These are phyloP conservation scores for Telenomus remus DNA, from an alignment of 1,140 invertebrate genomes.

Conservation along the genomic window DNA sequence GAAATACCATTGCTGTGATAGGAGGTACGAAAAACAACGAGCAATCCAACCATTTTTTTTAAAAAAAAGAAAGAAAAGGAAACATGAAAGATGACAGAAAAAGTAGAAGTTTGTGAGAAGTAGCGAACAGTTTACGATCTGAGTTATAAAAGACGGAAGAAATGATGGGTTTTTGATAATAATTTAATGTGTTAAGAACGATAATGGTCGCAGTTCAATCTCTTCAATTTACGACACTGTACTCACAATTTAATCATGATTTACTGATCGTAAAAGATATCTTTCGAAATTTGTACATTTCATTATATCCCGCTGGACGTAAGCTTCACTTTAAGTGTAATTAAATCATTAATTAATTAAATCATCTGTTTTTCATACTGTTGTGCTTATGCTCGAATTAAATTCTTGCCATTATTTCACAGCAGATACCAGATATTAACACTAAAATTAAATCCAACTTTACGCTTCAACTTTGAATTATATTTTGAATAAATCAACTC, in stretches of 20 bases:
- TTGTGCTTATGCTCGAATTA: background rate
- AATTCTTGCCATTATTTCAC: background rate
- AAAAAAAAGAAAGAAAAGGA: no score
- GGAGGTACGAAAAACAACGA: no score
- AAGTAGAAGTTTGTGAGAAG: no score
- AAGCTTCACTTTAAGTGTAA: conserved; percentile 1
- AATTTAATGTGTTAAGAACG: background rate
- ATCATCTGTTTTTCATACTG: background rate
- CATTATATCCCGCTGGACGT: background rate
- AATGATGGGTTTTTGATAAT: background rate
- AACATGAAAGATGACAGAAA: no score
- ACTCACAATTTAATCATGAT: conserved; percentile 1
- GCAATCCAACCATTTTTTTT: no score
- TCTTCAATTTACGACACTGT: conserved; percentile 2
- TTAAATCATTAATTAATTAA: background rate
- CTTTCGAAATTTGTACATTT: background rate
- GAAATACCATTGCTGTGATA: no score
- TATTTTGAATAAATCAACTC: no score
- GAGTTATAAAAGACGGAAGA: background rate
- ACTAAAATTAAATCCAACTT: no score
- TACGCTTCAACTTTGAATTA: no score
- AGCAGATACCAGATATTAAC: no score
- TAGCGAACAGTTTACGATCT: no score
- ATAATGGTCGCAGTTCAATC: background rate
- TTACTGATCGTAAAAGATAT: conserved; percentile 3